These are phyloP conservation scores for Pedicia rivosa DNA, from an alignment of 2,888 invertebrate genomes.

Conservation along the genomic window DNA sequence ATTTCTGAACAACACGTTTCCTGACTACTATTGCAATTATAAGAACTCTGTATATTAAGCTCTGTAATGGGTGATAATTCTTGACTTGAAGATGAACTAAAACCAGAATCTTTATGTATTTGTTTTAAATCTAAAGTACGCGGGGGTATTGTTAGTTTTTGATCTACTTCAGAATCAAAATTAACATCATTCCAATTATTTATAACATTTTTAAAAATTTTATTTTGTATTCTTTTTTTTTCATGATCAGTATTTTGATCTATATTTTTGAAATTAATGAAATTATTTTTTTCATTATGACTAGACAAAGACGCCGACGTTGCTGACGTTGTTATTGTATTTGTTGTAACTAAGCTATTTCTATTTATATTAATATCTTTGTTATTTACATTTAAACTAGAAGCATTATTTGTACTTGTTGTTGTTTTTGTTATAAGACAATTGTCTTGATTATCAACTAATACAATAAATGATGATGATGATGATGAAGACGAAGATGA, in stretches of 20 bases:
- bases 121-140: not conserved
- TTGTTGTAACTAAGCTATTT: not conserved
- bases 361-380: not conserved
- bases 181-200: slow-evolving; percentile 2
- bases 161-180: not conserved
- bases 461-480: not conserved
- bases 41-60: not conserved
- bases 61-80: slow-evolving; percentile 6
- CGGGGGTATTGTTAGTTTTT: not conserved
- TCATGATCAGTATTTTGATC: not conserved
- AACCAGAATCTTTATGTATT: slow-evolving; percentile 16
- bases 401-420: too few relatives aligned
- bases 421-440: too few relatives aligned
- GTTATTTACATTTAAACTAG: too few relatives aligned
- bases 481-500: not conserved
- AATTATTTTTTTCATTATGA: slow-evolving; percentile 1
- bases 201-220: slow-evolving; percentile 4
- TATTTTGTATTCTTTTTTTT: not conserved
- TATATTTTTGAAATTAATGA: not conserved
- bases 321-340: not conserved
- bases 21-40: slow-evolving; percentile 3
- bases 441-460: not conserved
- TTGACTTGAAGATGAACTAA: slow-evolving; percentile 18
- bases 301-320: not conserved
- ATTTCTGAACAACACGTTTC: slow-evolving; percentile 8